Conservation (phyloP, 1,140 invertebrate species). For the Listronotus bonariensis region DNA sequence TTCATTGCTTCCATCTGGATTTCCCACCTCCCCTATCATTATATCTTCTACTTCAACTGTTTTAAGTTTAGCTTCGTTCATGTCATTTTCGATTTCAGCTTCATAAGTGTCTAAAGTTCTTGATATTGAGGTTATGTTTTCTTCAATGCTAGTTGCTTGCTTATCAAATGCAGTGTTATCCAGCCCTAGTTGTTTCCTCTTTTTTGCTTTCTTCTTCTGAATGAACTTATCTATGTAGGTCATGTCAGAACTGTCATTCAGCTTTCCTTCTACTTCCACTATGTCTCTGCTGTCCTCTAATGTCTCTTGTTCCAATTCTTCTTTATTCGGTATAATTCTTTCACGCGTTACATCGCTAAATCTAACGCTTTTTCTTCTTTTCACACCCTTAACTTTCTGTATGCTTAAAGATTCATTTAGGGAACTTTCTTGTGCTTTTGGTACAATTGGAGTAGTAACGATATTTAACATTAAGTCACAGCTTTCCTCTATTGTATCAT, state of each 20-base stretch:
- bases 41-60: conserved; percentile 32
- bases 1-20: conserved; percentile 44
- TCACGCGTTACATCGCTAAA: conserved; percentile 47
- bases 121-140: conserved; percentile 43
- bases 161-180: conserved; percentile 43
- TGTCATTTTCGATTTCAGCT: conserved; percentile 51
- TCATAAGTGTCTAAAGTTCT: conserved; percentile 46
- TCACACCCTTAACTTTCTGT: conserved; percentile 17
- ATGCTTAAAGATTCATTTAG: conserved; percentile 11
- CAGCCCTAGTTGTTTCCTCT: conserved; percentile 25
- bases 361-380: conserved; percentile 45
- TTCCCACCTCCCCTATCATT: conserved; percentile 44
- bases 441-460: conserved; percentile 35
- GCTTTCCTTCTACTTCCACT: conserved; percentile 38
- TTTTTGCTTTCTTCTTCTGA: conserved; percentile 28
- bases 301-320: conserved; percentile 31
- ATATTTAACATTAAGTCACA: conserved; percentile 47
- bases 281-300: conserved; percentile 39
- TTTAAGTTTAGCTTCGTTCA: conserved; percentile 49
- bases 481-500: conserved; percentile 26
- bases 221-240: conserved; percentile 22
- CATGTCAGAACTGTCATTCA: conserved; percentile 30
- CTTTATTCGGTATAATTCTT: conserved; percentile 44
- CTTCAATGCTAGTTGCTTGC: conserved; percentile 39
- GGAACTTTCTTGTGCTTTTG: background rate